Percentiles rank a stretch among this genome's conserved stretches.
These are phyloP conservation scores for Campylomormyrus tamandua DNA, from an alignment of 2,113 vertebrate genomes.

Conservation along the genomic window DNA sequence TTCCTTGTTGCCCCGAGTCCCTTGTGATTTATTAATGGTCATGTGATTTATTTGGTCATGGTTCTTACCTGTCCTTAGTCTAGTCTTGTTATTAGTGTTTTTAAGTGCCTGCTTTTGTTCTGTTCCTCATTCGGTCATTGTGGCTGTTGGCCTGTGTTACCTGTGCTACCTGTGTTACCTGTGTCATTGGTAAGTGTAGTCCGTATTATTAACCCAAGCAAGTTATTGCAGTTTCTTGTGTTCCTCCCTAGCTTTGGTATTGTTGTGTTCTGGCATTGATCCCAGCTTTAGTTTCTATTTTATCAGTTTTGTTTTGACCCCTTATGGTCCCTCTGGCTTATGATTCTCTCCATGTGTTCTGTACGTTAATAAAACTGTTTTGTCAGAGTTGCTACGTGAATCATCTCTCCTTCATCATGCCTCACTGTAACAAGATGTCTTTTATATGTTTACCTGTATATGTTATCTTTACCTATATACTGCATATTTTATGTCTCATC, in stretches of 20 bases:
- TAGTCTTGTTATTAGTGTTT: not conserved
- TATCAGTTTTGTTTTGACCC: not conserved
- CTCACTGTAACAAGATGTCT: not conserved
- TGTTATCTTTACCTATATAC: not conserved
- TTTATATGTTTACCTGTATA: not conserved
- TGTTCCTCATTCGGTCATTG: not conserved
- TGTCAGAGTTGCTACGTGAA: not conserved
- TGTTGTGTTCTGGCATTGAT: not conserved
- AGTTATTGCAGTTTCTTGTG: not conserved
- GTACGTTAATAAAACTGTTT: not conserved
- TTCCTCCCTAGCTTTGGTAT: not conserved
- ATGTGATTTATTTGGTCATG: not conserved
- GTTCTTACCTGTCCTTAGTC: not conserved
- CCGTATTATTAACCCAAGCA: not conserved
- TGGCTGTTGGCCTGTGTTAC: not conserved
- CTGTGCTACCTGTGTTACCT: not conserved
- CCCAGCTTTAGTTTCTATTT: too few relatives aligned
- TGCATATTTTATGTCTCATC: not conserved
- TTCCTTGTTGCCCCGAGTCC: not conserved
- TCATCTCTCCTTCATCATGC: not conserved
- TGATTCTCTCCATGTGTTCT: not conserved
- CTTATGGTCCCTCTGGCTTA: not conserved
- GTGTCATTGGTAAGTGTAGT: not conserved
- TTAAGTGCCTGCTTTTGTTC: not conserved
- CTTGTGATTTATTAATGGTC: not conserved